Percentiles rank a stretch among this genome's conserved stretches.
These are phyloP conservation scores for Scotopteryx bipunctaria DNA, from an alignment of 2,888 invertebrate genomes.

Conservation along the genomic window DNA sequence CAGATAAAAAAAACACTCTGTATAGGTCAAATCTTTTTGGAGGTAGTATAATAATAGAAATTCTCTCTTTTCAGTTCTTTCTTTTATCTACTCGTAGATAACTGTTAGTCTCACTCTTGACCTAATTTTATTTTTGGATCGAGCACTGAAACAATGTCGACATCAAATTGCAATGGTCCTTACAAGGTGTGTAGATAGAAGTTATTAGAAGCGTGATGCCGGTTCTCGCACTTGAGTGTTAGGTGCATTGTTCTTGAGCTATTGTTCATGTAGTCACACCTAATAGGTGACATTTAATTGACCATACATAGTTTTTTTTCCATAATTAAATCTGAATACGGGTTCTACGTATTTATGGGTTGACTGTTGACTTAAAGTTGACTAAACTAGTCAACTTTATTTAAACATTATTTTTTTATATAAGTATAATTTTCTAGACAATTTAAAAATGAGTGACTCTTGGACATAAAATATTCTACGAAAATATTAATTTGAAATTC, in stretches of 20 bases:
- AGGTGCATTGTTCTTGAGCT: constrained; percentile 67
- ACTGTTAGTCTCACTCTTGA: too few species aligned
- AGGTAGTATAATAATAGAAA: too few species aligned
- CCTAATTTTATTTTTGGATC: constrained; percentile 37
- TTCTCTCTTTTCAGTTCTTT: too few species aligned
- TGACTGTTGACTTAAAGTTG: too few species aligned
- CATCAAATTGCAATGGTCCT: constrained; percentile 41
- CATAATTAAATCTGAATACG: neutral
- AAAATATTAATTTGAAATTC: neutral
- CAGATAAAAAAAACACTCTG: too few species aligned
- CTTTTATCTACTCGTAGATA: too few species aligned
- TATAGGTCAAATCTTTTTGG: too few species aligned
- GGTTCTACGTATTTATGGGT: neutral
- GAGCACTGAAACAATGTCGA: constrained; percentile 38
- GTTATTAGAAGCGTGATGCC: constrained; percentile 45
- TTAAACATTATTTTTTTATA: too few species aligned
- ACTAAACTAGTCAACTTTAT: too few species aligned
- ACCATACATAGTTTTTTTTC: constrained; percentile 23
- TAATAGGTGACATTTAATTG: constrained; percentile 31
- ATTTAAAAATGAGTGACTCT: too few species aligned
- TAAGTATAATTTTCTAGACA: too few species aligned
- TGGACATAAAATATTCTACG: too few species aligned
- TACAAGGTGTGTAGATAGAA: constrained; percentile 42
- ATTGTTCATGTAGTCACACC: constrained; percentile 46
- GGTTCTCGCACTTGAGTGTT: constrained; percentile 40